These are phyloP conservation scores for Tortrix viridana DNA, from an alignment of 2,888 invertebrate species.

Conservation along the genomic window DNA sequence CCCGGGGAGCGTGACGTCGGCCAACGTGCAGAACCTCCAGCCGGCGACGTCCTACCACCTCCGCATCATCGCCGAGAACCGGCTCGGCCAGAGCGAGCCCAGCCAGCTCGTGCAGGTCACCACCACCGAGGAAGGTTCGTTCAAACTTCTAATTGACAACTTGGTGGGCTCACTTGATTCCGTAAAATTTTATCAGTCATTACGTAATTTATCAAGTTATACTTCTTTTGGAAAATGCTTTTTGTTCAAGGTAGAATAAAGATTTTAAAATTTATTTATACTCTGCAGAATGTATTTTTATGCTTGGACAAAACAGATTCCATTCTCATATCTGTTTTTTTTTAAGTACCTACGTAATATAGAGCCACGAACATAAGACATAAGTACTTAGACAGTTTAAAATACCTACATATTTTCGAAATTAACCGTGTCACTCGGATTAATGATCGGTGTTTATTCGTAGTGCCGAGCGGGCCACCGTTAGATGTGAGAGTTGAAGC, in stretches of 20 bases:
- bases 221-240: too few relatives aligned
- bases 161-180: neutral
- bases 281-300: too few relatives aligned
- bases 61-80: conserved; percentile 94
- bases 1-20: conserved; percentile 92
- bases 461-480: conserved; percentile 92
- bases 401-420: too few relatives aligned
- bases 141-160: neutral
- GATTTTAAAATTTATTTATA: too few relatives aligned
- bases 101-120: conserved; percentile 94
- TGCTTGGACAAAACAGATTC: too few relatives aligned
- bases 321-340: too few relatives aligned
- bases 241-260: too few relatives aligned
- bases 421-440: too few relatives aligned
- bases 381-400: too few relatives aligned
- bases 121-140: conserved; percentile 90
- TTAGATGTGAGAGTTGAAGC: conserved; percentile 92
- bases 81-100: conserved; percentile 93
- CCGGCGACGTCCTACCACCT: conserved; percentile 95
- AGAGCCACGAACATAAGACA: too few relatives aligned
- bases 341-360: too few relatives aligned
- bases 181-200: neutral
- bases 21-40: conserved; percentile 91
- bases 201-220: neutral
- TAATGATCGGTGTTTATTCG: conserved; percentile 39